Conservation (phyloP, 1,140 invertebrate species). For the Hylaeus volcanicus region DNA sequence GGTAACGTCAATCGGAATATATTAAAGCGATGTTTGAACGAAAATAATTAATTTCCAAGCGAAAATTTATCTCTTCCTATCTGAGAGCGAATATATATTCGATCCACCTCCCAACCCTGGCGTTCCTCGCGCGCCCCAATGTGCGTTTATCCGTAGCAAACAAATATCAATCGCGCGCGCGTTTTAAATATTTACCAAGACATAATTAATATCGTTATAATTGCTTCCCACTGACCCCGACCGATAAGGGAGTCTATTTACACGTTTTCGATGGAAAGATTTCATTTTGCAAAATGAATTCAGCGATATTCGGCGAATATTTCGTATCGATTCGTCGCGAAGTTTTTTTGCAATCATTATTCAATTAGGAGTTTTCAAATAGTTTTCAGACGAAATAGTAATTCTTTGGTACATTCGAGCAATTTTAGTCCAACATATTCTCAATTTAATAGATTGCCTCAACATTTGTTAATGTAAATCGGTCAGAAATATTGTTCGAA, state of each 20-base stretch:
- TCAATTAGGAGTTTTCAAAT: too few species aligned
- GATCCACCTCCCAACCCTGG: not conserved
- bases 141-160: slow-evolving; percentile 58
- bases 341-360: too few species aligned
- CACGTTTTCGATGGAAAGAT: not conserved
- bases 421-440: too few species aligned
- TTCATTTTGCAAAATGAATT: not conserved
- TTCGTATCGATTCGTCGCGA: too few species aligned
- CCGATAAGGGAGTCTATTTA: slow-evolving; percentile 9
- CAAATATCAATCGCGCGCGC: slow-evolving; percentile 67
- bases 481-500: too few species aligned
- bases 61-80: slow-evolving; percentile 66
- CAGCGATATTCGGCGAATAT: too few species aligned
- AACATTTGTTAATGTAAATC: too few species aligned
- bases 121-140: not conserved
- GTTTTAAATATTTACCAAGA: slow-evolving; percentile 71
- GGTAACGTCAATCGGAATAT: slow-evolving; percentile 74
- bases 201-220: slow-evolving; percentile 71
- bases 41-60: slow-evolving; percentile 75
- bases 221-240: slow-evolving; percentile 50
- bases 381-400: too few species aligned
- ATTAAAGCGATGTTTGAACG: slow-evolving; percentile 76
- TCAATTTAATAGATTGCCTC: too few species aligned
- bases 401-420: too few species aligned
- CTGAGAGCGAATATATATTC: slow-evolving; percentile 46